phyloP scores from a whole-genome alignment of 2,113 vertebrate species.

The Coregonus clupeaformis region DNA sequence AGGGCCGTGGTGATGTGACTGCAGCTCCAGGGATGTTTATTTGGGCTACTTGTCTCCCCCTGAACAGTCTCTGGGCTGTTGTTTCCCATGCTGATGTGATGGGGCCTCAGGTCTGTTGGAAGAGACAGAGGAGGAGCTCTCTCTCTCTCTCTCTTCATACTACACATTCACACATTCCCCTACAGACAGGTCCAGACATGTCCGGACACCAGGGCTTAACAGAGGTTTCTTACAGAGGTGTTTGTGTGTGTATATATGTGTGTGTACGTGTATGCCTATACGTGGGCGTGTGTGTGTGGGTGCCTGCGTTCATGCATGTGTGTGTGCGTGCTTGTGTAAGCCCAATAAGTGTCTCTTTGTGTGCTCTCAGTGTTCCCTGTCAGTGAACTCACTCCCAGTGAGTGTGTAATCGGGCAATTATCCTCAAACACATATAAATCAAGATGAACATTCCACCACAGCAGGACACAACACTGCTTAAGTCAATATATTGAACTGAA shows the following conservation, averaged over 20 bases:
- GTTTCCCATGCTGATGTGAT: too few relatives aligned
- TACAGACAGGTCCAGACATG: neutral
- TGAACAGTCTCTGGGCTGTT: too few relatives aligned
- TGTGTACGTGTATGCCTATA: conserved; percentile 8
- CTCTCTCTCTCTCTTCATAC: too few relatives aligned
- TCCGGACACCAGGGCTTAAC: too few relatives aligned
- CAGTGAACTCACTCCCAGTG: conserved; percentile 22
- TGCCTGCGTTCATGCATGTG: neutral
- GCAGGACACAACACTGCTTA: conserved; percentile 29
- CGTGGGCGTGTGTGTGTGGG: neutral
- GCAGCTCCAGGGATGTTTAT: too few relatives aligned
- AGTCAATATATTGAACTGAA: too few relatives aligned
- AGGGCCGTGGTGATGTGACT: too few relatives aligned
- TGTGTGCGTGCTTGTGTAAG: conserved; percentile 19
- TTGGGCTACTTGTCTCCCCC: too few relatives aligned
- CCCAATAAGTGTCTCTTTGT: conserved; percentile 37
- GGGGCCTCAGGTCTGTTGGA: too few relatives aligned
- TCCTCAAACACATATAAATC: conserved; percentile 52
- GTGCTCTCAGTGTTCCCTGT: conserved; percentile 30
- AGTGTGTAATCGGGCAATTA: conserved; percentile 67
- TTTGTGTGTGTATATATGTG: neutral
- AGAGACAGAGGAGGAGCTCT: neutral
- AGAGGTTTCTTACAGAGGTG: too few relatives aligned
- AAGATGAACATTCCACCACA: conserved; percentile 58
- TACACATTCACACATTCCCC: neutral